Percentiles rank a stretch among this genome's conserved stretches.
Conservation (phyloP, 2,797 vertebrate genomes). For the Danio aesculapii region DNA sequence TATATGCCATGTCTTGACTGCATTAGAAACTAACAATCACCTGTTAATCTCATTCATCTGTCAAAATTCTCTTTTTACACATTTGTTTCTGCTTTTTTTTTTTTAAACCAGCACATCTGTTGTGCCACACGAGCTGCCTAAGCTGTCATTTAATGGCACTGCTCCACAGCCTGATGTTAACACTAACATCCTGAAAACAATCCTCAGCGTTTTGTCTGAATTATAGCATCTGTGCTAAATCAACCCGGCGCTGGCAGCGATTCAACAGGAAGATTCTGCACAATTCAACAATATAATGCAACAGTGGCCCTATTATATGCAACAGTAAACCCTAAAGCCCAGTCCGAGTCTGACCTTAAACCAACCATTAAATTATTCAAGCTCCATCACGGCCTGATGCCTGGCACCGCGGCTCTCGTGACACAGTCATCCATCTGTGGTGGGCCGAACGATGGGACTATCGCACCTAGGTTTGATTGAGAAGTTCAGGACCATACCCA, state of each 20-base stretch:
- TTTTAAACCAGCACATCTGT: slow-evolving; percentile 7
- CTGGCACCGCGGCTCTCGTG: slow-evolving; percentile 13
- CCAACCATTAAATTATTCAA: slow-evolving; percentile 50
- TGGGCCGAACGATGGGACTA: background rate
- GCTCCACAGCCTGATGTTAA: slow-evolving; percentile 28
- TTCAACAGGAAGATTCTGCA: slow-evolving; percentile 31
- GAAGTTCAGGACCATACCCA: background rate
- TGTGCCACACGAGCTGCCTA: slow-evolving; percentile 2
- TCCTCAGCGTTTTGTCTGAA: slow-evolving; percentile 37
- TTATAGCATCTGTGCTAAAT: slow-evolving; percentile 31
- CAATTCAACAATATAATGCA: slow-evolving; percentile 39
- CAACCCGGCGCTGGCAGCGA: background rate
- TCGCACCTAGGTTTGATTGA: slow-evolving; percentile 2
- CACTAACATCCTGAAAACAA: slow-evolving; percentile 4
- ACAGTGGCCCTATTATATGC: slow-evolving; percentile 25
- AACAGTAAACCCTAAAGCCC: slow-evolving; percentile 15
- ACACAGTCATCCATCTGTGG: slow-evolving; percentile 25
- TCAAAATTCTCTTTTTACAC: background rate
- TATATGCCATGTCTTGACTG: background rate
- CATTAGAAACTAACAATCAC: background rate
- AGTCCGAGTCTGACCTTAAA: slow-evolving; percentile 37
- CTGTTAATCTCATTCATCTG: background rate
- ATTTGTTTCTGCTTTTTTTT: background rate
- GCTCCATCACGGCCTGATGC: slow-evolving; percentile 13
- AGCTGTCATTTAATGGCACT: slow-evolving; percentile 24